These are phyloP conservation scores for Platysteira castanea DNA, from an alignment of 2,113 vertebrate species.

Conservation along the genomic window DNA sequence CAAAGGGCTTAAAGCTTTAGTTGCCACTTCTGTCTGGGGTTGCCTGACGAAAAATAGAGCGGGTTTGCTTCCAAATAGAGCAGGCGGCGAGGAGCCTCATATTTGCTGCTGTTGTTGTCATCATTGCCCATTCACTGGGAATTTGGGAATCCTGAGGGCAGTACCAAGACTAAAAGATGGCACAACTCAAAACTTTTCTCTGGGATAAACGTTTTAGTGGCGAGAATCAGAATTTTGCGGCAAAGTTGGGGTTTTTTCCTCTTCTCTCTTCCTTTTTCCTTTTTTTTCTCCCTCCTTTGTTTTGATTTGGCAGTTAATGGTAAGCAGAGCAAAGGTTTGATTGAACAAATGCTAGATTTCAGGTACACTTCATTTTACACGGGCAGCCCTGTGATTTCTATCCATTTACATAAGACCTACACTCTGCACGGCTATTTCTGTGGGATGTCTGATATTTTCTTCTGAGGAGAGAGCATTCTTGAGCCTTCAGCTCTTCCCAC, in stretches of 20 bases:
- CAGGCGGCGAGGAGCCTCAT: not conserved
- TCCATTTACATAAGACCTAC: not conserved
- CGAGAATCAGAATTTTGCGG: not conserved
- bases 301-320: not conserved
- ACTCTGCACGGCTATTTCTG: not conserved
- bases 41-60: conserved; percentile 59
- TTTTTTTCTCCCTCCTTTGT: accelerated
- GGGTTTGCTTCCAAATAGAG: conserved; percentile 65
- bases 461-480: not conserved
- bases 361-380: not conserved
- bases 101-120: not conserved
- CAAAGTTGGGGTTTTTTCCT: not conserved
- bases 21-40: conserved; percentile 29
- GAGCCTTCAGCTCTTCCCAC: not conserved
- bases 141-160: not conserved
- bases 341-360: not conserved
- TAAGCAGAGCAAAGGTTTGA: not conserved
- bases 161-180: not conserved
- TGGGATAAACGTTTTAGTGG: not conserved
- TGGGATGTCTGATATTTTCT: not conserved
- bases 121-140: not conserved
- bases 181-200: not conserved
- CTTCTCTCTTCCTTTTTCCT: not conserved
- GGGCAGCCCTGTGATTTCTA: not conserved
- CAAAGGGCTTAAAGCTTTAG: conserved; percentile 46